Evolutionary conservation across 2,888 invertebrate genomes (phyloP), one percentile per base, ranked within the genome.

Genomic region (Prosapia bicincta): DNA sequence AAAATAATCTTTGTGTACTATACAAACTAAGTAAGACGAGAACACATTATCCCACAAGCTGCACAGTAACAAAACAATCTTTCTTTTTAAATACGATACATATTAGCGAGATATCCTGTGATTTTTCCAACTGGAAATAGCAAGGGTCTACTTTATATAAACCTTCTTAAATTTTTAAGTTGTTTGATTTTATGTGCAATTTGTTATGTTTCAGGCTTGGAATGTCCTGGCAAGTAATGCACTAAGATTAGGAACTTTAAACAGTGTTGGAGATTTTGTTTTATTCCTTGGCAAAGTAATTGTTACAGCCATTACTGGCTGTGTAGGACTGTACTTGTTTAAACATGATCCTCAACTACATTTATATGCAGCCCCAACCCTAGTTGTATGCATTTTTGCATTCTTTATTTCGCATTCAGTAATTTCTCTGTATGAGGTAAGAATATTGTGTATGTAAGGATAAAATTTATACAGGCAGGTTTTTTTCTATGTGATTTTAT

Each of bases 391-490:
- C 82, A 85, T 97, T 69, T 97, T 93, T 85, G 90, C 96, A 0
- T 98, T 95, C 85, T 95, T 97, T 83, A 94, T 98, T 79, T 94
- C 97, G 7, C 97, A 98, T 83, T 95, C 96, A 84, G 93, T 98
- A 78, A 89, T 98, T 74, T 96, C 97, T 6, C 88, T 98, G 3
- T 98, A 97, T 83, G 97, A 98, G 92, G 97, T 96, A 85, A 84
- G 86, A 30, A n/a, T n/a, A n/a, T n/a, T n/a, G n/a, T n/a, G n/a
- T n/a, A n/a, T n/a, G n/a, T n/a, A n/a, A n/a, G n/a, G n/a, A n/a
- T n/a, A n/a, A n/a, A n/a, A n/a, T n/a, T n/a, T n/a, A n/a, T n/a
- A n/a, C n/a, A n/a, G n/a, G n/a, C n/a, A n/a, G n/a, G n/a, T n/a
- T n/a, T n/a, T n/a, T n/a, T n/a, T n/a, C n/a, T n/a, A n/a, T n/a